phyloP scores from a whole-genome alignment of 2,113 vertebrate genomes.

The Passerina amoena region DNA sequence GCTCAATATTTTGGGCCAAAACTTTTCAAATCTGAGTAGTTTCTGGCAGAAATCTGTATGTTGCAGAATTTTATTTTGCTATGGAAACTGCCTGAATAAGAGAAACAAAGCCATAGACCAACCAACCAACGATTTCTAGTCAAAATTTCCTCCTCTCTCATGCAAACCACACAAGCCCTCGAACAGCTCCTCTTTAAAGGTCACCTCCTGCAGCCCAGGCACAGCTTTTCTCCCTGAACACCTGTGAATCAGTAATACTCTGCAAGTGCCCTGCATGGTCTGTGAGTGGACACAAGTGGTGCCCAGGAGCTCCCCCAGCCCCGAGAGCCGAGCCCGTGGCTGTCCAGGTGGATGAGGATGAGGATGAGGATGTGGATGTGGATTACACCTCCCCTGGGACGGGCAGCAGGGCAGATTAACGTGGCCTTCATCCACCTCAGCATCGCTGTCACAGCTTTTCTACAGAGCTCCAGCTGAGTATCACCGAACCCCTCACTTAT shows the following conservation, averaged over 20 bases:
- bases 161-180: background rate
- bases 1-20: background rate
- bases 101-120: background rate
- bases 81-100: background rate
- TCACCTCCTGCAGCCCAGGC: background rate
- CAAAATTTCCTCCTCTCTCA: background rate
- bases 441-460: background rate
- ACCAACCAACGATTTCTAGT: background rate
- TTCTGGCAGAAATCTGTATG: background rate
- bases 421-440: background rate
- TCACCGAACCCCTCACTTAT: background rate
- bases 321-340: accelerated
- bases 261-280: background rate
- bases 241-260: background rate
- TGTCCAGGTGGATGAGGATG: background rate
- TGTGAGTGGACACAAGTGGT: background rate
- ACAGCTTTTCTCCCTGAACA: background rate
- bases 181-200: background rate
- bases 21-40: background rate
- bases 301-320: background rate
- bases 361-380: background rate
- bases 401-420: background rate
- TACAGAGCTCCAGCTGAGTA: background rate
- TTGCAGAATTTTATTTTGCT: slow-evolving; percentile 23
- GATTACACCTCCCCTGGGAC: background rate